phyloP scores from a whole-genome alignment of 1,140 invertebrate genomes.

The Mesaphorura yosii region DNA sequence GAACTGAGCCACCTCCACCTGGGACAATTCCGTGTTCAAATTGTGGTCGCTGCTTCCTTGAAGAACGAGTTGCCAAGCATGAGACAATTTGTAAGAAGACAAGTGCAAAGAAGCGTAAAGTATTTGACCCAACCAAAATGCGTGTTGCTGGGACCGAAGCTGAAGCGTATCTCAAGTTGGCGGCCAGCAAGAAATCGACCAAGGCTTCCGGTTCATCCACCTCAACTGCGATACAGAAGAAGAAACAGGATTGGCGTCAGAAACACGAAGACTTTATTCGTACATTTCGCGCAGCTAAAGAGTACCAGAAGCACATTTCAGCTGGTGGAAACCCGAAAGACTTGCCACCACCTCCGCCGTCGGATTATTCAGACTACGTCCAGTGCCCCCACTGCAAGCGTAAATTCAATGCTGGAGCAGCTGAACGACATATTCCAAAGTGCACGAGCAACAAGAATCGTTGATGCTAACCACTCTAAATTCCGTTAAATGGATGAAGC shows the following conservation, averaged over 20 bases:
- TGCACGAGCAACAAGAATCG: slow-evolving; percentile 58
- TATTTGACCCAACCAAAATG: slow-evolving; percentile 73
- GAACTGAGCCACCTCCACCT: slow-evolving; percentile 14
- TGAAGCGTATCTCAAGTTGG: slow-evolving; percentile 54
- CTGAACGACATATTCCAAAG: slow-evolving; percentile 84
- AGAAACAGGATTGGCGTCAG: slow-evolving; percentile 39
- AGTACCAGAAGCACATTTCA: background rate
- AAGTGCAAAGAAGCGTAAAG: slow-evolving; percentile 63
- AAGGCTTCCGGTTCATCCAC: too few relatives aligned
- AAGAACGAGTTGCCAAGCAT: slow-evolving; percentile 66
- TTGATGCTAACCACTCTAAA: too few relatives aligned
- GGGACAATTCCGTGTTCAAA: slow-evolving; percentile 45
- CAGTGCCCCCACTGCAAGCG: slow-evolving; percentile 79
- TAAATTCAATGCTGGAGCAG: slow-evolving; percentile 71
- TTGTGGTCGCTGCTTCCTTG: slow-evolving; percentile 56
- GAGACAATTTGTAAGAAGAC: slow-evolving; percentile 65
- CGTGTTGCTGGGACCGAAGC: slow-evolving; percentile 75
- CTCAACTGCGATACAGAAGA: too few relatives aligned
- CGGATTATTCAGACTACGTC: slow-evolving; percentile 73
- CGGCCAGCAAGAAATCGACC: slow-evolving; percentile 22
- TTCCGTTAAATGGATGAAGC: background rate
- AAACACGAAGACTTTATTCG: background rate
- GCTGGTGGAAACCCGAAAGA: background rate
- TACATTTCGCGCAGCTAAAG: background rate
- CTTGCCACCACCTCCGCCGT: background rate